Conservation (phyloP, 2,113 vertebrate genomes). For the Hymenochirus boettgeri region DNA sequence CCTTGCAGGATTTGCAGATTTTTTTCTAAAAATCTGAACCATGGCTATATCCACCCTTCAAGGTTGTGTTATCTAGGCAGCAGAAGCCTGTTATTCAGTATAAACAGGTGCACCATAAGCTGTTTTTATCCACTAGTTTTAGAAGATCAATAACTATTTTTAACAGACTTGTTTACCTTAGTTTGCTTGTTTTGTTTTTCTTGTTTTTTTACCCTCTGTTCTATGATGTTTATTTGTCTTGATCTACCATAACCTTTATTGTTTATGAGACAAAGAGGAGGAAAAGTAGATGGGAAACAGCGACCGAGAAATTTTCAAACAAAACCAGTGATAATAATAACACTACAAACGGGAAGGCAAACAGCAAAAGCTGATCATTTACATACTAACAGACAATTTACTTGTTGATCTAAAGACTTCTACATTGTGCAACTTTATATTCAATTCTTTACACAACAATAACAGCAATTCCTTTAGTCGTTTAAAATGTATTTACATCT, state of each 20-base stretch:
- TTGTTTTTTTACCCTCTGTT: not conserved
- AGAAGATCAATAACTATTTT: constrained; percentile 25
- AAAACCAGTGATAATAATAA: constrained; percentile 29
- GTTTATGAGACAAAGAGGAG: constrained; percentile 36
- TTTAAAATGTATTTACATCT: no score
- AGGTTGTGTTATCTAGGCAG: no score
- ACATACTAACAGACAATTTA: constrained; percentile 3
- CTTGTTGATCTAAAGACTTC: no score
- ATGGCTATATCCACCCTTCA: no score
- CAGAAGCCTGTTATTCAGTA: not conserved
- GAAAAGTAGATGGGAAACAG: constrained; percentile 40
- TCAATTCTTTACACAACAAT: no score
- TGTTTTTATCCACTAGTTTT: no score
- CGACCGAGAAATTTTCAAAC: constrained; percentile 20
- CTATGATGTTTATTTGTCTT: constrained; percentile 29
- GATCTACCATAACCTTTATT: constrained; percentile 20
- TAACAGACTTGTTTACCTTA: constrained; percentile 27
- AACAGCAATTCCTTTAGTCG: no score
- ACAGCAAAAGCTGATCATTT: not conserved
- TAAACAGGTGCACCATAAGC: not conserved
- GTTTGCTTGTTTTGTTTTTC: constrained; percentile 29
- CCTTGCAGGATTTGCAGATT: no score
- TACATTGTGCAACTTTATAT: no score
- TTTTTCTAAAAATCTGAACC: no score
- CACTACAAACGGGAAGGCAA: constrained; percentile 18